These are phyloP conservation scores for Falco rusticolus DNA, from an alignment of 2,797 vertebrate genomes.

Conservation along the genomic window DNA sequence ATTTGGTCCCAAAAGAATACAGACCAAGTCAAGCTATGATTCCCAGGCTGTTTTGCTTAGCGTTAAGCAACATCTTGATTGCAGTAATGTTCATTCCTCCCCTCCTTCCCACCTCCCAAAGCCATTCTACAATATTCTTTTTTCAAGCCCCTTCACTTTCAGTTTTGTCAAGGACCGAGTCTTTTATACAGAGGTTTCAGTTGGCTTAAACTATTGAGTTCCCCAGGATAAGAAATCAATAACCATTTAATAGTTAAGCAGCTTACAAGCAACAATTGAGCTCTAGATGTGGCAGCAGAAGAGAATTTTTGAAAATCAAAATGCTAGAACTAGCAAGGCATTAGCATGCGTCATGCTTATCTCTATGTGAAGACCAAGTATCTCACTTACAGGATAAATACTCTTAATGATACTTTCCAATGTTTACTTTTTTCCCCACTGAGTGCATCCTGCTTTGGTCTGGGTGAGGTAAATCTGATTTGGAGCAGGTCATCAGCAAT, in stretches of 20 bases:
- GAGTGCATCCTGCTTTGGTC: neutral
- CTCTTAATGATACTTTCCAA: neutral
- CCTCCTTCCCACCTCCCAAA: neutral
- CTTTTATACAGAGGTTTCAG: neutral
- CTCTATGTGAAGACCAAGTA: neutral
- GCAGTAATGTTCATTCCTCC: neutral
- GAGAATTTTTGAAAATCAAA: neutral
- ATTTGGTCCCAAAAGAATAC: neutral
- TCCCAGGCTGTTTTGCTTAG: neutral
- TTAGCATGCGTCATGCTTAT: neutral
- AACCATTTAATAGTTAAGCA: conserved; percentile 58
- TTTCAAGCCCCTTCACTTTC: neutral
- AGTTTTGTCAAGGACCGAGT: neutral
- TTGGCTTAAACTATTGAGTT: neutral
- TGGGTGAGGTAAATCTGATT: neutral
- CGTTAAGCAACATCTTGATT: neutral
- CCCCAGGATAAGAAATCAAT: conserved; percentile 43
- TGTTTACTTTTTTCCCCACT: neutral
- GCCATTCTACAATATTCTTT: neutral
- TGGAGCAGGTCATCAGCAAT: neutral
- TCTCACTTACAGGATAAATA: neutral
- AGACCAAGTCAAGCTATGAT: neutral
- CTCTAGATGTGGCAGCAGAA: neutral
- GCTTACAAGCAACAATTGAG: conserved; percentile 24
- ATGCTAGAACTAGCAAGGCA: neutral